phyloP scores from a whole-genome alignment of 2,113 vertebrate species.

The Hiodon tergisus region DNA sequence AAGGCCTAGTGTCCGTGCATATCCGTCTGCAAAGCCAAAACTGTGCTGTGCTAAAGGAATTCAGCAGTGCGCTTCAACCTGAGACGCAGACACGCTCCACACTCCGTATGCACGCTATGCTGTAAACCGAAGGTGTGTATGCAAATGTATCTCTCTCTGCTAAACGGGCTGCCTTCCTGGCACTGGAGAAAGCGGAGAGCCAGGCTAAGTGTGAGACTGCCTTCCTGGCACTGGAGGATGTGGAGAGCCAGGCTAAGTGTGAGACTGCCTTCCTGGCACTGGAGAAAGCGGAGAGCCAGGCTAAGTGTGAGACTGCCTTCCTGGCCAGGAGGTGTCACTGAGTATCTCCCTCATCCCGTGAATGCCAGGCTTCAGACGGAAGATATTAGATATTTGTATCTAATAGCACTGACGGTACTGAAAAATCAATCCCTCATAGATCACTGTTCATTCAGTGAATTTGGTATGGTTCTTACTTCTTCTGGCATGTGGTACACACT shows the following conservation, averaged over 20 bases:
- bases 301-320: background rate
- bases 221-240: slow-evolving; percentile 2
- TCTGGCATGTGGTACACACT: no score
- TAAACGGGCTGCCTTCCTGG: no score
- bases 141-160: background rate
- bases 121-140: background rate
- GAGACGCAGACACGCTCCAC: no score
- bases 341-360: background rate
- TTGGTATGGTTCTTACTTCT: background rate
- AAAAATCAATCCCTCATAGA: background rate
- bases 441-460: background rate
- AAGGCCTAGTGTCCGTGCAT: no score
- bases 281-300: no score
- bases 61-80: no score
- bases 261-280: background rate
- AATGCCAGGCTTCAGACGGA: no score
- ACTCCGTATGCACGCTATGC: background rate
- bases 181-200: no score
- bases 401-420: no score
- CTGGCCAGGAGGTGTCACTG: background rate
- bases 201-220: background rate
- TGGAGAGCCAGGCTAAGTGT: background rate
- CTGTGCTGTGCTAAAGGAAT: no score
- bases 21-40: no score
- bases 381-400: no score